Evolutionary conservation across 2,797 vertebrate genomes (phyloP).

Genomic region (Triplophysa bombifrons): DNA sequence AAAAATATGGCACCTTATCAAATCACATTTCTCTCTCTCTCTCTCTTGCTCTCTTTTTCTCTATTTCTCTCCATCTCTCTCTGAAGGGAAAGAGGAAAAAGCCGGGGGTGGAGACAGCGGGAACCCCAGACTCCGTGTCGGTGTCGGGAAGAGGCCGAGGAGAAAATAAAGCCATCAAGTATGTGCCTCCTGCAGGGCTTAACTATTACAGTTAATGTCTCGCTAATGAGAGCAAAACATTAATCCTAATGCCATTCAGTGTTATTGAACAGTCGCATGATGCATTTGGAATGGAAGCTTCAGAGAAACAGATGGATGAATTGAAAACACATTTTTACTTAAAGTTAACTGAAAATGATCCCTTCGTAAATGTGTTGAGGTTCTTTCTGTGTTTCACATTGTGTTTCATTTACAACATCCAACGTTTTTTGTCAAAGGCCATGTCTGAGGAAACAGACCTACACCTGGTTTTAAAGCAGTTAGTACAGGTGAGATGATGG

Average conservation of each 20-base stretch:
- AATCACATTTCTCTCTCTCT: slow-evolving; percentile 29
- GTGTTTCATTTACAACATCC: neutral
- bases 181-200: slow-evolving; percentile 65
- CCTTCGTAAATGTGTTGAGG: neutral
- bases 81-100: slow-evolving; percentile 80
- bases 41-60: slow-evolving; percentile 1
- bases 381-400: too few species aligned
- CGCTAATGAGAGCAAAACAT: slow-evolving; percentile 5
- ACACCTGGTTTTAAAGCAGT: too few species aligned
- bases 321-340: neutral
- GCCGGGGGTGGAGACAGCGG: slow-evolving; percentile 77
- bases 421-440: neutral
- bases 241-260: neutral
- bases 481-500: too few species aligned
- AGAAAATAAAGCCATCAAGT: slow-evolving; percentile 86
- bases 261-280: neutral
- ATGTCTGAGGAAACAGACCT: neutral
- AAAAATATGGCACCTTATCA: slow-evolving; percentile 5
- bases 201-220: slow-evolving; percentile 37
- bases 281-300: neutral
- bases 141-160: slow-evolving; percentile 73
- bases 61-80: neutral
- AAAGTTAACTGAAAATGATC: neutral
- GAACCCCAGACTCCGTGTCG: slow-evolving; percentile 78
- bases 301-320: neutral